phyloP scores from a whole-genome alignment of 2,113 vertebrate genomes.

The Bufo gargarizans region DNA sequence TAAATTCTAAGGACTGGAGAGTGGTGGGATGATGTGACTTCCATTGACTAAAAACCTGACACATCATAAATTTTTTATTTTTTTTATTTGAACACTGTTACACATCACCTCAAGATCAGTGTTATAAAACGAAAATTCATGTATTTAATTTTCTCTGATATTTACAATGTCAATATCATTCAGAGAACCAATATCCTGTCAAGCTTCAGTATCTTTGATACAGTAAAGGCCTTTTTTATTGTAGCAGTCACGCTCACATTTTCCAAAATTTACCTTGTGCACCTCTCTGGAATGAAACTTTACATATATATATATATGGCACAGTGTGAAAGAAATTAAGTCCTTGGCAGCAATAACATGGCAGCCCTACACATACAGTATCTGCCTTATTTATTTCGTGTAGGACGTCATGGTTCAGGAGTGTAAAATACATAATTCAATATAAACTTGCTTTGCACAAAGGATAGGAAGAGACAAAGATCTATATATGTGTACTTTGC shows the following conservation, averaged over 20 bases:
- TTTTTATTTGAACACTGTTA: too few relatives aligned
- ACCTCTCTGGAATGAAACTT: too few relatives aligned
- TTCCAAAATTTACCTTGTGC: conserved; percentile 26
- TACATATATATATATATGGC: too few relatives aligned
- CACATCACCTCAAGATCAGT: too few relatives aligned
- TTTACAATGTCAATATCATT: neutral
- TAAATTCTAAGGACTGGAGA: too few relatives aligned
- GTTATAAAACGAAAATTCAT: neutral
- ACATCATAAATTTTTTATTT: too few relatives aligned
- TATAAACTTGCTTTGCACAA: neutral
- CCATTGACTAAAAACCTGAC: too few relatives aligned
- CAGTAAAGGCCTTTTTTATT: too few relatives aligned
- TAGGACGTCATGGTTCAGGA: neutral
- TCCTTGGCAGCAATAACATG: conserved; percentile 52
- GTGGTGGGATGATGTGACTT: too few relatives aligned
- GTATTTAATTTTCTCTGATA: neutral
- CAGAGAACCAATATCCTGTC: too few relatives aligned
- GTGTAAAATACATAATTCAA: neutral
- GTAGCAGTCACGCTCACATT: neutral
- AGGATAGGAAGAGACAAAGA: neutral
- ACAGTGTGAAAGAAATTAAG: conserved; percentile 15
- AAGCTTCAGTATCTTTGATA: too few relatives aligned
- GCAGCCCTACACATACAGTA: neutral
- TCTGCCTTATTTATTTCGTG: neutral
- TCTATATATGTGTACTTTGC: neutral